Percentiles rank a stretch among this genome's conserved stretches.
These are phyloP conservation scores for Gorsachius goisagi DNA, from an alignment of 2,113 vertebrate genomes.

Conservation along the genomic window DNA sequence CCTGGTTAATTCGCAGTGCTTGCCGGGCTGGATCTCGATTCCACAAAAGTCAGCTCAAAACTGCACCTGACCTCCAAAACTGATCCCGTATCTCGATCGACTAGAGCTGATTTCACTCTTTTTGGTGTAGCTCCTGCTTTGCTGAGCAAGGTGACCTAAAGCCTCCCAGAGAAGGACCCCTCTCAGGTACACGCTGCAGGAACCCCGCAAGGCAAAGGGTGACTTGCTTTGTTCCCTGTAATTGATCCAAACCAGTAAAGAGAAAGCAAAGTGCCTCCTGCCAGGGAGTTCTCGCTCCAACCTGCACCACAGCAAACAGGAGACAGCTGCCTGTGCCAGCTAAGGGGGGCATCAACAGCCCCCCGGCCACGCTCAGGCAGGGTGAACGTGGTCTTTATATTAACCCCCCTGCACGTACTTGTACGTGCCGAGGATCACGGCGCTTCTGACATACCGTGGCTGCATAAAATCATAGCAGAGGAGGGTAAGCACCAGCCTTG, in stretches of 20 bases:
- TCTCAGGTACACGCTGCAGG: neutral
- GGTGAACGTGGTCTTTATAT: accelerated
- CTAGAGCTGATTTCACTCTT: neutral
- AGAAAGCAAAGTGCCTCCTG: neutral
- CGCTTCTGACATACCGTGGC: accelerated
- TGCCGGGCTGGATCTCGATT: accelerated
- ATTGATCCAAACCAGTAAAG: neutral
- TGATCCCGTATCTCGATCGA: neutral
- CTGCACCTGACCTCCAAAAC: neutral
- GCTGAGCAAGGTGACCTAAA: neutral
- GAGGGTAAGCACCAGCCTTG: accelerated
- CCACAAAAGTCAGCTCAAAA: neutral
- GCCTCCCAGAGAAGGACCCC: neutral
- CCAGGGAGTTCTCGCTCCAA: neutral
- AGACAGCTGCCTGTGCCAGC: neutral
- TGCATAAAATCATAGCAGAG: neutral
- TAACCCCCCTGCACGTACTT: neutral
- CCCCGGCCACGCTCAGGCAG: accelerated
- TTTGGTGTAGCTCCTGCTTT: neutral
- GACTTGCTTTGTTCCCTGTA: neutral
- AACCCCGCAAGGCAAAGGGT: neutral
- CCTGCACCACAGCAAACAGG: neutral
- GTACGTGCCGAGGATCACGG: neutral
- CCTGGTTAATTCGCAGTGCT: neutral
- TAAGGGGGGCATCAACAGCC: neutral